A percentile compares a stretch with the other conserved stretches of the same genome.
Evolutionary conservation across 2,888 invertebrate genomes (phyloP).

Genomic region (Melolontha melolontha): DNA sequence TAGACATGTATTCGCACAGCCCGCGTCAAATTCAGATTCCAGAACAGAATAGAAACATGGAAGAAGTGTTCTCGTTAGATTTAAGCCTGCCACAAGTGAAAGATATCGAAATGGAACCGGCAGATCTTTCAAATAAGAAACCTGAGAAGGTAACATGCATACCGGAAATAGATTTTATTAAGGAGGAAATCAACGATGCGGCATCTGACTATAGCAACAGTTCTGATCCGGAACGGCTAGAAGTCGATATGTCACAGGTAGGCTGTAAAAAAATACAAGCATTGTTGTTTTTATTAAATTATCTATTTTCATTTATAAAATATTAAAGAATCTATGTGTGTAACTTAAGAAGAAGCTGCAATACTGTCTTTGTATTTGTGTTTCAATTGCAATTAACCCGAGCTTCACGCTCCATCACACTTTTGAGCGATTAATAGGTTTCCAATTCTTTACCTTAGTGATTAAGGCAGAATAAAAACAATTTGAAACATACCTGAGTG

Average conservation of each 20-base stretch:
- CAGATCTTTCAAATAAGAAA: slow-evolving; percentile 62
- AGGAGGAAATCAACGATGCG: slow-evolving; percentile 60
- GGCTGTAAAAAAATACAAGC: slow-evolving; percentile 28
- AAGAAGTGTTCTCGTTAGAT: slow-evolving; percentile 27
- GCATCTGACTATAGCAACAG: slow-evolving; percentile 73
- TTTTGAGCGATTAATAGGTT: too few relatives aligned
- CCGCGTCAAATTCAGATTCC: slow-evolving; percentile 29
- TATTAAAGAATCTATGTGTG: too few relatives aligned
- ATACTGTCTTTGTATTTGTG: too few relatives aligned
- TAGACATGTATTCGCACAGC: slow-evolving; percentile 17
- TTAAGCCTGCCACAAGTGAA: slow-evolving; percentile 41
- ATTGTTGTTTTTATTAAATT: too few relatives aligned
- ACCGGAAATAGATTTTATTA: slow-evolving; percentile 63
- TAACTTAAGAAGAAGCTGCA: too few relatives aligned
- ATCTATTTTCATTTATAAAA: neutral
- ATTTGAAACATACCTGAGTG: too few relatives aligned
- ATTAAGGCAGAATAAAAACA: too few relatives aligned
- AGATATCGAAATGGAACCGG: slow-evolving; percentile 56
- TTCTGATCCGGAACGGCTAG: slow-evolving; percentile 80
- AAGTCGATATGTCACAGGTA: slow-evolving; percentile 75
- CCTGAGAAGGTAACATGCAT: slow-evolving; percentile 63
- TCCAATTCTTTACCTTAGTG: too few relatives aligned
- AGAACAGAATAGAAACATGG: neutral
- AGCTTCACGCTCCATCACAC: too few relatives aligned
- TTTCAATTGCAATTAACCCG: too few relatives aligned